These are phyloP conservation scores for Ectemnius lituratus DNA, from an alignment of 2,888 invertebrate species.

Conservation along the genomic window DNA sequence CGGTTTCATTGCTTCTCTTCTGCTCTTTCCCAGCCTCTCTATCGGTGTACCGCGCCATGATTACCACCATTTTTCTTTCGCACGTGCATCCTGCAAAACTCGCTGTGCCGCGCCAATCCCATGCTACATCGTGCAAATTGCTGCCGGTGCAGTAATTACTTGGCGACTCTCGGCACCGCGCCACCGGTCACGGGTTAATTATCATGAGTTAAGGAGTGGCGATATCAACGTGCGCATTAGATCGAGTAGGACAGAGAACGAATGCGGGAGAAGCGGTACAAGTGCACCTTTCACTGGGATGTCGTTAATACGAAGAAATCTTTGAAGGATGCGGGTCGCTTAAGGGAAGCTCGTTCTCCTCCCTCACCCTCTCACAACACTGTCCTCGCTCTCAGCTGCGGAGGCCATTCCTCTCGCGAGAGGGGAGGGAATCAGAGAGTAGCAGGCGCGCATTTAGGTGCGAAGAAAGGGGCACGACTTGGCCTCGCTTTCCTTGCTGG, in stretches of 20 bases:
- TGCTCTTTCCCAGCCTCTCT: background rate
- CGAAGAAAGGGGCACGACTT: constrained; percentile 22
- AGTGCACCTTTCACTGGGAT: background rate
- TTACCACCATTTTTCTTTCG: background rate
- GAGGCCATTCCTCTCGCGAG: constrained; percentile 1
- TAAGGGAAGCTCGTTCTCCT: constrained; percentile 11
- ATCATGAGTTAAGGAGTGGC: constrained; percentile 38
- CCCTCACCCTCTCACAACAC: background rate
- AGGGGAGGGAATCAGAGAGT: background rate
- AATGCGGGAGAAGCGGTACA: background rate
- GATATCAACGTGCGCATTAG: constrained; percentile 36
- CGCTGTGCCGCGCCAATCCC: constrained; percentile 28
- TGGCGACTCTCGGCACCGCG: constrained; percentile 42
- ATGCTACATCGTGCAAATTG: constrained; percentile 39
- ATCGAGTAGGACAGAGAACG: background rate
- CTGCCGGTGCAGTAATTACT: constrained; percentile 43
- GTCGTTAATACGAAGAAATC: constrained; percentile 45
- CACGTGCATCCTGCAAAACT: constrained; percentile 8
- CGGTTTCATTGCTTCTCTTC: background rate
- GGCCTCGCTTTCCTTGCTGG: constrained; percentile 6
- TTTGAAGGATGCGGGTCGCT: constrained; percentile 21
- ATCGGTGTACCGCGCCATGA: background rate
- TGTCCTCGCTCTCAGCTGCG: background rate
- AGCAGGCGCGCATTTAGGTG: constrained; percentile 32
- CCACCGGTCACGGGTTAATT: constrained; percentile 50